Evolutionary conservation across 2,113 vertebrate genomes (phyloP).

Genomic region (Chaetura pelagica): DNA sequence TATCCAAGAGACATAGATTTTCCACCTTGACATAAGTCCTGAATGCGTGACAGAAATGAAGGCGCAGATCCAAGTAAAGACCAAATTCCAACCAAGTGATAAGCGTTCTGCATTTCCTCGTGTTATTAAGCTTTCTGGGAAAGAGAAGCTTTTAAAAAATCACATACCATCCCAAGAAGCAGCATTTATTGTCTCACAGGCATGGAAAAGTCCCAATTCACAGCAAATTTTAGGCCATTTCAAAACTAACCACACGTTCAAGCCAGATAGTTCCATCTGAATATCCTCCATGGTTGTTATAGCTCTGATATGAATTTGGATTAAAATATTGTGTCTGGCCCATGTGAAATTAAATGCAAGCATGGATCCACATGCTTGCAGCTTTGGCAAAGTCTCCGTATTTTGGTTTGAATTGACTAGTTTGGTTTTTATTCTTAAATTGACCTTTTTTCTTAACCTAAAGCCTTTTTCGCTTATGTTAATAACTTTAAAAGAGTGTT

Average conservation of each 20-base stretch:
- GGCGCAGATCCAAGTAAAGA: background rate
- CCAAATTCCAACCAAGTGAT: background rate
- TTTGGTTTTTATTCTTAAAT: background rate
- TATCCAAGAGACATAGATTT: background rate
- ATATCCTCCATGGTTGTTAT: background rate
- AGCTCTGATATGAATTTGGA: conserved; percentile 21
- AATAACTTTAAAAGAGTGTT: background rate
- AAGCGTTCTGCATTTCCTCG: background rate
- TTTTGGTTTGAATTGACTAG: background rate
- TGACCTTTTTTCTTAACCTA: background rate
- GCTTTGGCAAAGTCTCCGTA: background rate
- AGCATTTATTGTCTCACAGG: conserved; percentile 9
- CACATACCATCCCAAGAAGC: background rate
- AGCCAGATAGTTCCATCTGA: conserved; percentile 8
- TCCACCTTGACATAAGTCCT: background rate
- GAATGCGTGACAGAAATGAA: background rate
- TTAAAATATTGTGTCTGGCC: conserved; percentile 32
- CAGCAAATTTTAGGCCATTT: background rate
- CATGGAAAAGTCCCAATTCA: background rate
- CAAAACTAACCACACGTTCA: background rate
- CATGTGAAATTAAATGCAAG: background rate
- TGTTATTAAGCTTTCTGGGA: background rate
- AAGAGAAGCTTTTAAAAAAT: background rate
- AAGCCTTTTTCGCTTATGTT: background rate
- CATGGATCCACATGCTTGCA: background rate